Evolutionary conservation across 2,113 vertebrate species (phyloP), one percentile per base, ranked within the genome.

Genomic region (Hippopotamus amphibius): DNA sequence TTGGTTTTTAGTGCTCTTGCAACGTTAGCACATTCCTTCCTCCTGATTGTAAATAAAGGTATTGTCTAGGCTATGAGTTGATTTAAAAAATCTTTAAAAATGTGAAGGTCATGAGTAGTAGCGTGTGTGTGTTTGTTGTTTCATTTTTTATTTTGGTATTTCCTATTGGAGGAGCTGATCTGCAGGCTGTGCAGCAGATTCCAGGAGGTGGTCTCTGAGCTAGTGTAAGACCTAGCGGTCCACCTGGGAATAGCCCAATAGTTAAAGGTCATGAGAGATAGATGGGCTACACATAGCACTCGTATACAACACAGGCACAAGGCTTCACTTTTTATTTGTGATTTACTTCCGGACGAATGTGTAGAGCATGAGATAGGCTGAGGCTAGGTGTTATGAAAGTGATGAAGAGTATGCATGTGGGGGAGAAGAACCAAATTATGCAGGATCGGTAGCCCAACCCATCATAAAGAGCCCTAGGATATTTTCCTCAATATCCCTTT

Each of bases 61-160:
- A 95, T 85, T 43, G n/a, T 63, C 17, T 79, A 43, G 68, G 59
- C 14, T 80, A 16, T 33, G 14, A 59, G 9, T 33, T 53, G 41
- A 53, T 76, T 83, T 88, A 16, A 63, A 96, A 87, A 59, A 30
- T 21, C 37, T 63, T 87, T 26, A 61, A 83, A 93, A 86, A 91
- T 7, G 80, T 76, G 89, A 69, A 76, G 17, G 53, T 41, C 5
- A 30, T 63, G 53, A 72, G 10, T 68, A 66, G 5, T 41, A 43
- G 24, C 26, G 30, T 50, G n/a, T 3, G 8, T 80, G 13, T 83
- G 15, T 43, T 14, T 10, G 65, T n/a, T 7, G 17, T 82, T 59
- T 3, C 43, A 4, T 59, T 26, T 17, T 63, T 22, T 7, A 57
- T 14, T 85, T 80, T 37, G 53, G 7, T n/a, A 26, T 80, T 77